Evolutionary conservation across 1,140 invertebrate genomes (phyloP), one percentile per base, ranked within the genome.

Genomic region (Rhysida immarginata): DNA sequence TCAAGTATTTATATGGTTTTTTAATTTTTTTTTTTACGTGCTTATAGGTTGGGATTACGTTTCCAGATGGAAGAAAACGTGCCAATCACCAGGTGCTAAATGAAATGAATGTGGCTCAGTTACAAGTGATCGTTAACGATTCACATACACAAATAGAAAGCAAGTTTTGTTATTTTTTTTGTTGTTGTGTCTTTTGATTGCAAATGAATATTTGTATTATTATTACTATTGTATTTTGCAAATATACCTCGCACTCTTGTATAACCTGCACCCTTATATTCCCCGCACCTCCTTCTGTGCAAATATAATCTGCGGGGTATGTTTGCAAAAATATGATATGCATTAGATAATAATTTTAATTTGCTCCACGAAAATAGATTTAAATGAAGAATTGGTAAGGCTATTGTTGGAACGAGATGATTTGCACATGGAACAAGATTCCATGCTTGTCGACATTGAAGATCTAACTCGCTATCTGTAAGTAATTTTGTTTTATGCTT

Each of bases 351-450:
- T n/a, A n/a, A n/a, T n/a, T n/a, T n/a, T n/a, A n/a, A n/a, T n/a
- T n/a, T n/a, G n/a, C n/a, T n/a, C n/a, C n/a, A n/a, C n/a, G n/a
- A n/a, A n/a, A n/a, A n/a, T n/a, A 75, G 83, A 76, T 56, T 71
- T 94, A 55, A 96, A 95, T 71, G 88, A 93, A 68, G 80, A 83
- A 45, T 73, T 96, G 26, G 89, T 95, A 2, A 81, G 85, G 66
- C 78, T 88, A 61, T 71, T 95, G 55, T 81, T 95, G 73, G 82
- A 87, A 60, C 75, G 91, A 61, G 91, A 95, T 75, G 91, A 95
- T 69, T 73, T 95, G 18, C 89, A 95, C 70, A 96, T 96, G 90
- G 86, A 90, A 60, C 92, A 96, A 72, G 93, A 96, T 71, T 94
- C 92, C 16, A 93, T 93, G 85, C 77, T 96, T 55, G 90, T 96